phyloP scores from a whole-genome alignment of 2,888 invertebrate genomes.

The Hirtodrosophila alboralis region DNA sequence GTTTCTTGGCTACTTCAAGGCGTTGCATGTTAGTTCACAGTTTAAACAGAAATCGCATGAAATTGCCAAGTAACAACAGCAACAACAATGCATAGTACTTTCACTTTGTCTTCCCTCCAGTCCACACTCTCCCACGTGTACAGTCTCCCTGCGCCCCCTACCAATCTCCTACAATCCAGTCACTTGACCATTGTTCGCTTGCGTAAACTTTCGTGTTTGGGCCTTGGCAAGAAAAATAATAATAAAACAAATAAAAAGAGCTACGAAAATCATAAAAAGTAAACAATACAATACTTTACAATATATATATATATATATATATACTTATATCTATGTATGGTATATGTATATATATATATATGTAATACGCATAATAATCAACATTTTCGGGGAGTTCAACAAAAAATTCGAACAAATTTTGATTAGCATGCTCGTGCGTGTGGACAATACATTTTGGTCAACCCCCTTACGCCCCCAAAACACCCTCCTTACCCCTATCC shows the following conservation, averaged over 20 bases:
- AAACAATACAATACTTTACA: constrained; percentile 32
- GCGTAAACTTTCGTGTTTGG: constrained; percentile 69
- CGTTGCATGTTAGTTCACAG: constrained; percentile 40
- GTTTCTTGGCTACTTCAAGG: neutral
- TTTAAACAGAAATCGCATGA: constrained; percentile 48
- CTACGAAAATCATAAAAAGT: constrained; percentile 26
- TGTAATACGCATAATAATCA: constrained; percentile 31
- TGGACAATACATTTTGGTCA: constrained; percentile 32
- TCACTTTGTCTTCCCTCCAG: constrained; percentile 49
- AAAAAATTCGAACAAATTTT: constrained; percentile 21
- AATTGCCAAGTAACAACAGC: constrained; percentile 30
- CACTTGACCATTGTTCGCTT: constrained; percentile 53
- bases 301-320: constrained; percentile 10
- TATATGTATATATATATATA: neutral
- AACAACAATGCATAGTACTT: constrained; percentile 52
- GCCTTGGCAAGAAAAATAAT: constrained; percentile 20
- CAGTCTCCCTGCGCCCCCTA: neutral
- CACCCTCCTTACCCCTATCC: neutral
- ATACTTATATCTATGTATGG: constrained; percentile 1
- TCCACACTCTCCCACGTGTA: too few relatives aligned
- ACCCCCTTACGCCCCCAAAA: neutral
- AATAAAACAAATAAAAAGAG: too few relatives aligned
- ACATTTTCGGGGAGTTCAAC: constrained; percentile 17
- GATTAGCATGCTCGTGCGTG: constrained; percentile 61
- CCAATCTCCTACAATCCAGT: constrained; percentile 8